Evolutionary conservation across 2,113 vertebrate species (phyloP).

Genomic region (Rousettus leschenaultii): DNA sequence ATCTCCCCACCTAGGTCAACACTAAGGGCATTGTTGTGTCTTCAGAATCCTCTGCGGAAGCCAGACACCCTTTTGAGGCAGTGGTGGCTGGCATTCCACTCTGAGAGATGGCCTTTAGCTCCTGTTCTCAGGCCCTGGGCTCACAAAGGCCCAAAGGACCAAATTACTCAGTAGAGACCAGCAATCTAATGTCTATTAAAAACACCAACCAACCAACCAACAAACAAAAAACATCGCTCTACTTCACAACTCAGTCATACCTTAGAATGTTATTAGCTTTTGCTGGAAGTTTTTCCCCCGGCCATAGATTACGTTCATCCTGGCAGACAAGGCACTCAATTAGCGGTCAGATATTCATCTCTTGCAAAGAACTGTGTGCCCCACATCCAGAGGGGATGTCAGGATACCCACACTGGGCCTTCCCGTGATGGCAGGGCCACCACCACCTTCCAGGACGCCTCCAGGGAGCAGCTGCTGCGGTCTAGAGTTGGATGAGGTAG

Average conservation of each 20-base stretch:
- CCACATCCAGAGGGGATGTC: neutral
- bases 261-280: neutral
- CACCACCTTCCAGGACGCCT: neutral
- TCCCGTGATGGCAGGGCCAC: neutral
- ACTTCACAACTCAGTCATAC: neutral
- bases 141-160: neutral
- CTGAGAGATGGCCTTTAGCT: neutral
- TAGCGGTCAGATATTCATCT: neutral
- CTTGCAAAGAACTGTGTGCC: neutral
- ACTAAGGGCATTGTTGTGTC: fast-evolving
- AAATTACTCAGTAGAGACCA: neutral
- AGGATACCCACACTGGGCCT: neutral
- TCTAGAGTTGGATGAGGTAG: neutral
- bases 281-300: neutral
- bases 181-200: neutral
- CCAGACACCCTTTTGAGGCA: neutral
- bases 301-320: neutral
- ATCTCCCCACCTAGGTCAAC: neutral
- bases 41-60: neutral
- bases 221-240: neutral
- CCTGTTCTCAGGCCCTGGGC: neutral
- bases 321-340: neutral
- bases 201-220: neutral
- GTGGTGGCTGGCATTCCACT: neutral
- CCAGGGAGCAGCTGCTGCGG: neutral